Conservation (phyloP, 2,797 vertebrate species). For the Capromys pilorides region DNA sequence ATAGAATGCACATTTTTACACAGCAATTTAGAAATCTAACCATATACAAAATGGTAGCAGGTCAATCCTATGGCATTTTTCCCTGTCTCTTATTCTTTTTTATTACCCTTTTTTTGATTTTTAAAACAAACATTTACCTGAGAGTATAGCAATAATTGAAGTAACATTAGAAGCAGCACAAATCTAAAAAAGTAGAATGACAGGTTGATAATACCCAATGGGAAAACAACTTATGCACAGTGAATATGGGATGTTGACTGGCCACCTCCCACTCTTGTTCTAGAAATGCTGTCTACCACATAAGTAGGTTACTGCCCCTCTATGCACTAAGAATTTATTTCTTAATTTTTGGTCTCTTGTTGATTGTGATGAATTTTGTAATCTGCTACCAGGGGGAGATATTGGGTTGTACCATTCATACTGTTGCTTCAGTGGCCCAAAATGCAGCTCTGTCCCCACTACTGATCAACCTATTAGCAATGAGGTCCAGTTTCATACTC, state of each 20-base stretch:
- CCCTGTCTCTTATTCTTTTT: too few species aligned
- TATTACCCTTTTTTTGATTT: too few species aligned
- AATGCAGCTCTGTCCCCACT: not conserved
- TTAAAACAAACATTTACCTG: too few species aligned
- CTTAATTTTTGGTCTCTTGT: not conserved
- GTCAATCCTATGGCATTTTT: too few species aligned
- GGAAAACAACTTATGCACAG: slow-evolving; percentile 33
- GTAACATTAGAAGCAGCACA: too few species aligned
- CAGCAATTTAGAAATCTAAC: too few species aligned
- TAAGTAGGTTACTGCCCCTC: accelerated
- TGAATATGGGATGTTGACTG: not conserved
- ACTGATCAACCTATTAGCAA: accelerated
- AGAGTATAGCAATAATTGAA: too few species aligned
- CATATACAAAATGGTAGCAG: too few species aligned
- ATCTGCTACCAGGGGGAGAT: not conserved
- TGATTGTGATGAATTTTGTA: not conserved
- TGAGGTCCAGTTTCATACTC: not conserved
- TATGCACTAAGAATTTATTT: not conserved
- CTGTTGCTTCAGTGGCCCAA: not conserved
- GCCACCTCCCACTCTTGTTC: not conserved
- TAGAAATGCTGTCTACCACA: accelerated
- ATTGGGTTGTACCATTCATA: not conserved
- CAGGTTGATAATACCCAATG: not conserved
- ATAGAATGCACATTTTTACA: too few species aligned
- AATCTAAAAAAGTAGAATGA: too few species aligned